Base-by-base conservation (phyloP, 2,888 invertebrate genomes). In the Mamestra brassicae region DNA sequence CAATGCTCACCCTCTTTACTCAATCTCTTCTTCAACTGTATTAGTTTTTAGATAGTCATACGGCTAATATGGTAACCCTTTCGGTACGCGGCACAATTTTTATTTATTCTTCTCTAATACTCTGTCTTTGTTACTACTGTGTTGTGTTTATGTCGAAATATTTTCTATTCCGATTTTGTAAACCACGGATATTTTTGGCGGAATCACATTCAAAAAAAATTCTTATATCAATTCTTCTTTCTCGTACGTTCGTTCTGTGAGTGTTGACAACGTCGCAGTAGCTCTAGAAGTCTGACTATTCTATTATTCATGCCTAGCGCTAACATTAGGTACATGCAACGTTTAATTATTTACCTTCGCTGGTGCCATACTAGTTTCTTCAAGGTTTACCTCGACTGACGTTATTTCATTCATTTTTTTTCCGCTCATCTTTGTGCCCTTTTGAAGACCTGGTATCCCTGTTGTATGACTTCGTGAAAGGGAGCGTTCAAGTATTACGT, bases 261-360 rank as follows among this genome's bases (percentile, higher is more conserved):
- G 36, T 72, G 26, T 63, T 52, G 15, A 55, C 64, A 47, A 45
- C 45, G 13, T 62, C 62, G 38, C 58, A 17, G 65, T 82, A 69
- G 47, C 17, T 52, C 11, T 70, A 66, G 70, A 50, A 52, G 66
- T 58, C 62, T 7, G 6, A 8, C 13, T 26, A 38, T 61, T 81
- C 26, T 70, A 77, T 82, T 82, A 80, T 82, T 80, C 66, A 82
- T 34, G 36, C 36, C 10, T n/a, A 26, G 8, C 11, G 38, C 70
- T 26, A 78, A 63, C 66, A 57, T 60, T 78, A 38, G 66, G 17
- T 36, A 54, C 63, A 60, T 77, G 62, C 57, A 66, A 66, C 10
- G 42, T 52, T 61, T 70, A 47, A 50, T 58, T 67, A 42, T 80
- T 79, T 63, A 70, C 83, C 57, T 60, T 45, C 45, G 55, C 58